These are phyloP conservation scores for Manis pentadactyla DNA, from an alignment of 2,797 vertebrate genomes.

Conservation along the genomic window DNA sequence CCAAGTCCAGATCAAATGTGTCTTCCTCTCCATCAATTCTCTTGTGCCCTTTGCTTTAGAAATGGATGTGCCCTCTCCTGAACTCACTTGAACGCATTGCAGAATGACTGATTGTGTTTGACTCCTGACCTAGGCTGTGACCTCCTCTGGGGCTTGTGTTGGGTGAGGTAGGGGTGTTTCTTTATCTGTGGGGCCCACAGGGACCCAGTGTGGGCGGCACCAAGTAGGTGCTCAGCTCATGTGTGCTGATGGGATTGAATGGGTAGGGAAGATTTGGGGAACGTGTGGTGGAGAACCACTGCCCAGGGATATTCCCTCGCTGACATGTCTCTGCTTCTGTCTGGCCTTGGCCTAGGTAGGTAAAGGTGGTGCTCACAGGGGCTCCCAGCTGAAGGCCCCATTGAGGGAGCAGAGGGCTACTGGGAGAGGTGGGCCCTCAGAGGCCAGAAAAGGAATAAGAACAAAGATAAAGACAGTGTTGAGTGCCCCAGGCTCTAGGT, in stretches of 20 bases:
- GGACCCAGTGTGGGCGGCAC: not conserved
- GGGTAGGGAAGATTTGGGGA: not conserved
- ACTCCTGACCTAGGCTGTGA: not conserved
- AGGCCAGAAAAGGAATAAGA: not conserved
- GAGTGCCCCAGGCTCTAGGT: not conserved
- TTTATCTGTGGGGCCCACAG: not conserved
- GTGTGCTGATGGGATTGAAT: not conserved
- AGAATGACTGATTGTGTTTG: not conserved
- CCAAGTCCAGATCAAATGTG: not conserved
- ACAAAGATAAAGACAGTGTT: not conserved
- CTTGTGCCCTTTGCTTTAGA: not conserved
- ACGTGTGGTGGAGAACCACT: not conserved
- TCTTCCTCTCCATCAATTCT: too few species aligned
- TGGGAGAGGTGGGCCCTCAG: not conserved
- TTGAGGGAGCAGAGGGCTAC: not conserved
- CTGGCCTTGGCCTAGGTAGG: not conserved
- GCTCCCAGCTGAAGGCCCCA: not conserved
- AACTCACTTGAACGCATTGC: not conserved
- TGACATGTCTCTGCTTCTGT: not conserved
- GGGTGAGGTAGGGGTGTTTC: rapidly evolving
- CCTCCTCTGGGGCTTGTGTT: not conserved
- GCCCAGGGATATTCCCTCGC: not conserved
- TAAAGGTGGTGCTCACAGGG: not conserved
- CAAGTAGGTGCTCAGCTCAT: rapidly evolving
- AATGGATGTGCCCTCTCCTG: too few species aligned